Base-by-base conservation (phyloP, 2,888 invertebrate genomes). In the Clostera curtula region DNA sequence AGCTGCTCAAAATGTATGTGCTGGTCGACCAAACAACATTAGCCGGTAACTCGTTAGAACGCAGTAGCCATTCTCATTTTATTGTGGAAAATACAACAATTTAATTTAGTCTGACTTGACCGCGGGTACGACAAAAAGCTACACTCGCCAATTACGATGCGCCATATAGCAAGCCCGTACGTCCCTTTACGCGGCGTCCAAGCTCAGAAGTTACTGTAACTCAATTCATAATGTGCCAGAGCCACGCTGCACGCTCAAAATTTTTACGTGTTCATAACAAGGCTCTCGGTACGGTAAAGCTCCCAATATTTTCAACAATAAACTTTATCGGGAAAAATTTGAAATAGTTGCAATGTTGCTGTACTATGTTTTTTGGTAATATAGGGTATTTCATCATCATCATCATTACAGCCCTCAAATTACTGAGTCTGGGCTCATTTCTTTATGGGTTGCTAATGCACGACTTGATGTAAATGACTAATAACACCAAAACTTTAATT, bases 51-150 rank as follows among this genome's bases (percentile, higher is more conserved):
- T 64, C 72, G 71, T 70, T 72, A 72, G 37, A 27, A 44, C 30
- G 34, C 40, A 36, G 36, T 43, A 47, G 34, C 33, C 21, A 27
- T 54, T 56, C 65, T 68, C 57, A 67, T 76, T 76, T 69, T 63
- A 68, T 63, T 66, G 65, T 61, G 59, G 75, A 79, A 80, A 80
- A 79, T 74, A 74, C 69, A 74, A 74, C 73, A 79, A 77, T 77
- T 79, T 80, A 76, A 82, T 82, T 82, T 77, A 62, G 72, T 65
- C 69, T 61, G 77, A 79, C 73, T 75, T 74, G 61, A 69, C 73
- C 71, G 58, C 64, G 42, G 58, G 60, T 66, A 49, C 58, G 57
- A 66, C 68, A 70, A 71, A 76, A 76, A 73, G 68, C 70, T 71
- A 79, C 76, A 77, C 66, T 76, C 69, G 73, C 75, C 76, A 79